These are phyloP conservation scores for Geotrypetes seraphini DNA, from an alignment of 2,797 vertebrate genomes.

Conservation along the genomic window DNA sequence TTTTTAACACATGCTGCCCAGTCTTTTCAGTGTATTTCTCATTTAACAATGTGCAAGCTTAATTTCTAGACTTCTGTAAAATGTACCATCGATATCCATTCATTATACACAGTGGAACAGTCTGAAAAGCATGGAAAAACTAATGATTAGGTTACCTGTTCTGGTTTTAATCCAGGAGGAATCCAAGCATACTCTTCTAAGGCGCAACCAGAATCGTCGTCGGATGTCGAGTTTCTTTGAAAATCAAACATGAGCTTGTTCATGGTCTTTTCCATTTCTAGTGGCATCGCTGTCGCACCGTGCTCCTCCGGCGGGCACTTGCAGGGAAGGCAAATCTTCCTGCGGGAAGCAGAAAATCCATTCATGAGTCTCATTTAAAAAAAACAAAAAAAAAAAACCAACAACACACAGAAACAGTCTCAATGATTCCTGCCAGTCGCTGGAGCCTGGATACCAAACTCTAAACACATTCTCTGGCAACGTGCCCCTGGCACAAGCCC, in stretches of 20 bases:
- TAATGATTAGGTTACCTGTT: too few species aligned
- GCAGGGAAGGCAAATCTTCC: constrained; percentile 97
- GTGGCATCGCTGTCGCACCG: constrained; percentile 84
- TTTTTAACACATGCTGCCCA: too few species aligned
- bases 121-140: too few species aligned
- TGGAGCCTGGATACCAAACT: constrained; percentile 15
- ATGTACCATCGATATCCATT: too few species aligned
- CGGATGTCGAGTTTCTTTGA: constrained; percentile 96
- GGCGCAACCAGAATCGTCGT: constrained; percentile 93
- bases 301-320: constrained; percentile 96
- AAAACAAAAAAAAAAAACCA: too few species aligned
- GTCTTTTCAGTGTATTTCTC: too few species aligned
- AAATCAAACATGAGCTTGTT: constrained; percentile 98
- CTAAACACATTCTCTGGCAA: constrained; percentile 28
- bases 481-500: constrained; percentile 16
- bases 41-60: too few species aligned
- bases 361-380: constrained; percentile 6
- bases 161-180: constrained; percentile 90
- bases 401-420: background rate
- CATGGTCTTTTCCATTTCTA: constrained; percentile 98
- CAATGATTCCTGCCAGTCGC: background rate
- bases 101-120: too few species aligned
- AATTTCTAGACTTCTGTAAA: too few species aligned
- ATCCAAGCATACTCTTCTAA: constrained; percentile 97
- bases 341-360: constrained; percentile 27